phyloP scores from a whole-genome alignment of 2,797 vertebrate genomes.

The Fratercula arctica region DNA sequence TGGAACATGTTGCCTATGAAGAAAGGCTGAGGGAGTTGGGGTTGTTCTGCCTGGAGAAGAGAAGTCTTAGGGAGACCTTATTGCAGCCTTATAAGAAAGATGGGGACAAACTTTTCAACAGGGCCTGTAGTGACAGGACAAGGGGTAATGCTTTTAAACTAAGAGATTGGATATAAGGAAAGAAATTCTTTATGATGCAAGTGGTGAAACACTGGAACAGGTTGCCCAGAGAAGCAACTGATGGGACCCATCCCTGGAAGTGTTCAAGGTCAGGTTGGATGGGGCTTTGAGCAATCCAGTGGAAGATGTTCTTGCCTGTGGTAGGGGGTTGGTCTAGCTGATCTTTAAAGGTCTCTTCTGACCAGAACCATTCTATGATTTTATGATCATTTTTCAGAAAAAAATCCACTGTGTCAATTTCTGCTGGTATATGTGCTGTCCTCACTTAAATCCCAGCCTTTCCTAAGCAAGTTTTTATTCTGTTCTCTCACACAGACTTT shows the following conservation, averaged over 20 bases:
- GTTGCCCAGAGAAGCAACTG: not conserved
- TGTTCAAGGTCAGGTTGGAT: not conserved
- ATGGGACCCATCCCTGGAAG: not conserved
- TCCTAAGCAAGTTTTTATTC: not conserved
- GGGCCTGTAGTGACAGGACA: not conserved
- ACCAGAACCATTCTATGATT: not conserved
- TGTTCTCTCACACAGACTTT: not conserved
- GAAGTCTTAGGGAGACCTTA: not conserved
- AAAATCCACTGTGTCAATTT: not conserved
- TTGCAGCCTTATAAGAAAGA: not conserved
- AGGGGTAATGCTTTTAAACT: not conserved
- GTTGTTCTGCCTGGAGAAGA: not conserved
- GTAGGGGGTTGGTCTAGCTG: not conserved
- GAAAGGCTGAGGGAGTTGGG: not conserved
- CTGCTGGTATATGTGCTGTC: not conserved
- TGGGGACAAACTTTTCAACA: not conserved
- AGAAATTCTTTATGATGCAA: fast-evolving
- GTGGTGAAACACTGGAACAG: not conserved
- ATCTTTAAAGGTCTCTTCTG: not conserved
- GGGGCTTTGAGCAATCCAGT: not conserved
- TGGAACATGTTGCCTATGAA: not conserved
- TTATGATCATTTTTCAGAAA: not conserved
- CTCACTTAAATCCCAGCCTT: not conserved
- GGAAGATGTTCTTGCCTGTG: not conserved
- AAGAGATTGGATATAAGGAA: not conserved